A percentile compares a stretch with the other conserved stretches of the same genome.
phyloP scores from a whole-genome alignment of 2,797 vertebrate genomes.

The Molossus alvarezi region DNA sequence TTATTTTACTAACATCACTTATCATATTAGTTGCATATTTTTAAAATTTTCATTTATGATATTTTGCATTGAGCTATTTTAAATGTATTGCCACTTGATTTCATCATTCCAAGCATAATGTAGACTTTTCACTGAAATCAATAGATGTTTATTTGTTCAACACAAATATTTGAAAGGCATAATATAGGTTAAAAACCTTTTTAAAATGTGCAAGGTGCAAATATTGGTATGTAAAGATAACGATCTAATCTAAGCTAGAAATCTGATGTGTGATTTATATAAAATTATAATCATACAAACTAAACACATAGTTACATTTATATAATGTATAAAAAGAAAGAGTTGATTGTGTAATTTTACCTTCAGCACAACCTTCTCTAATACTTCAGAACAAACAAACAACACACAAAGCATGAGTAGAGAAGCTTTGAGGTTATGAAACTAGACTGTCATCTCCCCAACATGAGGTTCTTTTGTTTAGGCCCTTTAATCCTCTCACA shows the following conservation, averaged over 20 bases:
- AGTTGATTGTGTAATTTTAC: background rate
- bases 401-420: background rate
- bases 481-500: slow-evolving; percentile 7
- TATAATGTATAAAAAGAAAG: background rate
- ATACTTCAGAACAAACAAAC: background rate
- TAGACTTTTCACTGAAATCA: slow-evolving; percentile 12
- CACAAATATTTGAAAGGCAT: background rate
- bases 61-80: background rate
- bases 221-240: background rate
- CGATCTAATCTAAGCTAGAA: background rate
- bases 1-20: background rate
- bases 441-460: background rate
- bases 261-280: background rate
- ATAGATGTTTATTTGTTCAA: slow-evolving; percentile 10
- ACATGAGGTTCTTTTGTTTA: background rate
- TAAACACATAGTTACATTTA: background rate
- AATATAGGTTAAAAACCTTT: background rate
- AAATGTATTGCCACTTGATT: background rate
- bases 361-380: background rate
- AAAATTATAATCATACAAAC: background rate
- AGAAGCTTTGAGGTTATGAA: background rate
- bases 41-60: background rate
- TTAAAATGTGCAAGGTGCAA: background rate
- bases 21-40: background rate
- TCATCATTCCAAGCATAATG: background rate